Evolutionary conservation across 2,113 vertebrate genomes (phyloP).

Genomic region (Paramisgurnus dabryanus): DNA sequence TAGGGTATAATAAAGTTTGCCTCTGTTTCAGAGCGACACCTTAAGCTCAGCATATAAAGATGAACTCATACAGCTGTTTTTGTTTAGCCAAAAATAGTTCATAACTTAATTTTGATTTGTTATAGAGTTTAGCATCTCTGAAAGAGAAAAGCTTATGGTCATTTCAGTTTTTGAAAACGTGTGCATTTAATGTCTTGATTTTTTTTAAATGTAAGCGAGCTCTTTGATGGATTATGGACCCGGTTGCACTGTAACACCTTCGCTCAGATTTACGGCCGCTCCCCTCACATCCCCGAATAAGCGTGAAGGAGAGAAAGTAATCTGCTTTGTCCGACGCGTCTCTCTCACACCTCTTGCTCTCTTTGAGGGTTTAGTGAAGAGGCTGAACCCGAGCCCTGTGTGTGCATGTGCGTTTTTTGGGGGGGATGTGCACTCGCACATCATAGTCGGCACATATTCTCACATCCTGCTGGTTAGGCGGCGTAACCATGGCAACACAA

Average conservation of each 20-base stretch:
- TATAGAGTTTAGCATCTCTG: too few relatives aligned
- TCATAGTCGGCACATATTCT: slow-evolving; percentile 34
- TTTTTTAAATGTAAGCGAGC: slow-evolving; percentile 2
- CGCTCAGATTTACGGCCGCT: slow-evolving; percentile 9
- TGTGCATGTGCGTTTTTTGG: not conserved
- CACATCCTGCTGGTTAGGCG: slow-evolving; percentile 39
- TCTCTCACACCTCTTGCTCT: slow-evolving; percentile 17
- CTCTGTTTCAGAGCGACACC: not conserved
- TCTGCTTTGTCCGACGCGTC: slow-evolving; percentile 13
- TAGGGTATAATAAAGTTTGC: not conserved
- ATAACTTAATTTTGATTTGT: too few relatives aligned
- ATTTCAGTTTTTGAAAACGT: too few relatives aligned
- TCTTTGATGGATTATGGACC: slow-evolving; percentile 20
- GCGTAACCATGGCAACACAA: slow-evolving; percentile 53
- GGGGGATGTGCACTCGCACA: slow-evolving; percentile 30
- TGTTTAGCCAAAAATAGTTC: not conserved
- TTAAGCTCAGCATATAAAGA: not conserved
- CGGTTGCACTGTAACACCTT: not conserved
- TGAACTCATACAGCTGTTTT: not conserved
- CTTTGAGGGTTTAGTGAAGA: not conserved
- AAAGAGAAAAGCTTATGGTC: too few relatives aligned
- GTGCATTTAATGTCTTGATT: too few relatives aligned
- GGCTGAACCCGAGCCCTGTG: not conserved
- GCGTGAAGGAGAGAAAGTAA: slow-evolving; percentile 22
- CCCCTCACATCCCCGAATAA: not conserved